These are phyloP conservation scores for Buathra laborator DNA, from an alignment of 2,888 invertebrate genomes.

Conservation along the genomic window DNA sequence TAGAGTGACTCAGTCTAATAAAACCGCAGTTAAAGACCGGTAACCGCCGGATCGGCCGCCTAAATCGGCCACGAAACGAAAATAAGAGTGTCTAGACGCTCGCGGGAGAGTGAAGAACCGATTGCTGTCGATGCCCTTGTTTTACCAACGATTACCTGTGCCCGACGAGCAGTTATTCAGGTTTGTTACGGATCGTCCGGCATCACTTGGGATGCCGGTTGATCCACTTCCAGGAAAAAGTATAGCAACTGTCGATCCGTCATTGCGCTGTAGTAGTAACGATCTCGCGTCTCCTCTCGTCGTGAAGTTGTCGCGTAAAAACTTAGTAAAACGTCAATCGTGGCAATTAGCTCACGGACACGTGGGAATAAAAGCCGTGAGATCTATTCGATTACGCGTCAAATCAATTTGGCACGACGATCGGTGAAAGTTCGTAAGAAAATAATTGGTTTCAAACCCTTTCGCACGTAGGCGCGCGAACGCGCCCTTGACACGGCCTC, in stretches of 20 bases:
- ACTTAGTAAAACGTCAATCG: constrained; percentile 35
- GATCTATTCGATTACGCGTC: background rate
- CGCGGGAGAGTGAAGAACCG: constrained; percentile 64
- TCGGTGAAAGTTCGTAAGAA: constrained; percentile 56
- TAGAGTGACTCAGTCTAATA: constrained; percentile 43
- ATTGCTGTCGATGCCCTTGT: constrained; percentile 57
- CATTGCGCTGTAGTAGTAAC: constrained; percentile 32
- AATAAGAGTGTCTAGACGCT: constrained; percentile 71
- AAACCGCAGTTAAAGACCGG: constrained; percentile 58
- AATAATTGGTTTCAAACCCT: constrained; percentile 57
- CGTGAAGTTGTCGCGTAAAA: constrained; percentile 30
- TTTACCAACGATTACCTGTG: constrained; percentile 37
- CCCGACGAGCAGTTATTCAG: constrained; percentile 58
- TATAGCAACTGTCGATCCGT: constrained; percentile 29
- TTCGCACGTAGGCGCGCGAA: constrained; percentile 4
- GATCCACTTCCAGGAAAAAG: constrained; percentile 59
- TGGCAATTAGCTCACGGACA: constrained; percentile 6
- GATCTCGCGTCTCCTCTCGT: constrained; percentile 15
- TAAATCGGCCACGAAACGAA: constrained; percentile 74
- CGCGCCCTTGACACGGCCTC: constrained; percentile 51
- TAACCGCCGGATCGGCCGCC: constrained; percentile 70
- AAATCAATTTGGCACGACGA: constrained; percentile 11
- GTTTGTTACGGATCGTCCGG: constrained; percentile 61
- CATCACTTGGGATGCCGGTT: constrained; percentile 42
- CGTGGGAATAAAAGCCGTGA: constrained; percentile 10